Base-by-base conservation (phyloP, 1,140 invertebrate species). In the Onthophagus taurus region DNA sequence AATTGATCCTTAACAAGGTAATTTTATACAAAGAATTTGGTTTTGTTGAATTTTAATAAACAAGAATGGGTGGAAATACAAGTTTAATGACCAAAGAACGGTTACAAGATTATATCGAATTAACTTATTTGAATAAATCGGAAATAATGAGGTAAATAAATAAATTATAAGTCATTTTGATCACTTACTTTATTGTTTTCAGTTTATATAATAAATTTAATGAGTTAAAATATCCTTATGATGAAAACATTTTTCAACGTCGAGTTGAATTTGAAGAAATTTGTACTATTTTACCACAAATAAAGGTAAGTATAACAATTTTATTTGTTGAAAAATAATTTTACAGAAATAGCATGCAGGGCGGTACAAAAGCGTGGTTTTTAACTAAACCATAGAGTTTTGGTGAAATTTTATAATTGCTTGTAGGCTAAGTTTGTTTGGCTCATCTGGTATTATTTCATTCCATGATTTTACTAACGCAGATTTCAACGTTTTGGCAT, bases 61-160 rank as follows among this genome's bases (percentile, higher is more conserved):
- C 12, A 2, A 49, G 47, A 39, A 74, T 74, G 72, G 72, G 72
- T 12, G 53, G 53, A 3, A 58, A 55, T 12, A 56, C 63, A 30
- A 65, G 61, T 19, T 36, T 33, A 18, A 53, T 76, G n/a, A 69
- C 71, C 2, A 63, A 72, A 51, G 71, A 75, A 31, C 34, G 67
- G 13, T 47, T 78, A 17, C 67, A 72, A 39, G 75, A 76, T 31
- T 77, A 77, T 49, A 52, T 60, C 0, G 55, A 67, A 9, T 49
- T 78, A 23, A 75, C 75, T 0, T 77, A 75, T 61, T 60, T 78
- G 24, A 71, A 45, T 24, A 74, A 70, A 61, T 58, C 60, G 9
- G 74, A 78, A 64, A 75, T 78, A 53, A 36, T 70, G 13, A 57
- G 70, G 75, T 77, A 59, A 74, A 71, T 66, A 53, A 18, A 7